Base-by-base conservation (phyloP, 2,888 invertebrate species). In the Apamea crenata region DNA sequence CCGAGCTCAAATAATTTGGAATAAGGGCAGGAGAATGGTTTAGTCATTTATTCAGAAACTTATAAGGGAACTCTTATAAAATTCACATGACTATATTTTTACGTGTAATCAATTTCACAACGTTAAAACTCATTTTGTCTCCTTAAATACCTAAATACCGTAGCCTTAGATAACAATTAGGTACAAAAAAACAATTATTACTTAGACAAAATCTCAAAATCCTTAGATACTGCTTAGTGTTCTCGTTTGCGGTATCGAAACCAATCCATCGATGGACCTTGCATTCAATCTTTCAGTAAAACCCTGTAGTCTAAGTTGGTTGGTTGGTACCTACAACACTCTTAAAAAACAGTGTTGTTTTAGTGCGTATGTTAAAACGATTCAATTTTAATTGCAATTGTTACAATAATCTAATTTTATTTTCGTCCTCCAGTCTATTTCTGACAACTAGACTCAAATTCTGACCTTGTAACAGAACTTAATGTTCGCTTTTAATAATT, bases 401-500 rank as follows among this genome's bases (percentile, higher is more conserved):
- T 16, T 29, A 16, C 16, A 36, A 29, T 29, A 61, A 50, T 59
- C 29, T n/a, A 8, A 12, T 70, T 63, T 32, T 44, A 63, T 53
- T 61, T 44, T 63, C 12, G 7, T 44, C 25, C 12, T 18, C 65
- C 32, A 70, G 18, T 76, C 29, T 68, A 77, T 72, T 77, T 72
- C 50, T n/a, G 29, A 50, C 25, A 40, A 8, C 40, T 68, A 75
- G 56, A 59, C n/a, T 67, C 29, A 29, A 63, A 56, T 67, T 36
- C 21, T 50, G 59, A 47, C 77, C 67, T 81, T 65, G 83, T 16
- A 68, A 75, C 18, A 32, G 25, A 71, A 59, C 50, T 63, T 63
- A 56, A 84, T 65, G 71, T 40, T 36, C 18, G 71, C 67, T 59
- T 72, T 56, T 53, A 71, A 76, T 76, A 50, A 72, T 80, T 75